Percentiles rank a stretch among this genome's conserved stretches.
Conservation (phyloP, 1,140 invertebrate genomes). For the Metopolophium dirhodum region DNA sequence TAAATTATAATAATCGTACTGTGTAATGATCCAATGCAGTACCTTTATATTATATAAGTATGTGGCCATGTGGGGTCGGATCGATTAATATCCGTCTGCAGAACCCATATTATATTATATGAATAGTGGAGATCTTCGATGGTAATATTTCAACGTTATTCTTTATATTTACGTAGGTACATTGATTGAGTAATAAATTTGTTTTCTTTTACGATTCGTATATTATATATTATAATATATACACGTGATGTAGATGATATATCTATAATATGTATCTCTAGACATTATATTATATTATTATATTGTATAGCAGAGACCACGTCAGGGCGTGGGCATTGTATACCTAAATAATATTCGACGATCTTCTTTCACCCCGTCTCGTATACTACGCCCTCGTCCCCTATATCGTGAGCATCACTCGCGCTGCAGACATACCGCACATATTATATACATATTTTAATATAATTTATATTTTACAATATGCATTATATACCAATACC, state of each 20-base stretch:
- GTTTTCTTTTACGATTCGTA: not conserved
- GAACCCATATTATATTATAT: too few relatives aligned
- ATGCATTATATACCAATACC: not conserved
- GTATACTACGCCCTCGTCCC: not conserved
- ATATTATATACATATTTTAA: not conserved
- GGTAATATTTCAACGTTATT: slow-evolving; percentile 5
- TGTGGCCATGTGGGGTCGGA: not conserved
- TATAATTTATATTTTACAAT: slow-evolving; percentile 3
- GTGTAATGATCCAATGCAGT: not conserved
- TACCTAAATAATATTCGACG: not conserved
- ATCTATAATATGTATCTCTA: not conserved
- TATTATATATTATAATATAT: not conserved
- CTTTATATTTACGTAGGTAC: not conserved
- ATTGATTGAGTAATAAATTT: slow-evolving; percentile 8
- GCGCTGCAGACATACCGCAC: not conserved
- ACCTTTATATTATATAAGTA: not conserved
- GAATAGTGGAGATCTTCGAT: not conserved
- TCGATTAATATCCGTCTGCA: not conserved
- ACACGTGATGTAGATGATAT: not conserved
- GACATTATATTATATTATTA: not conserved
- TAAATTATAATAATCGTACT: not conserved
- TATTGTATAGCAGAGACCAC: not conserved
- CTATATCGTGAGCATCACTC: not conserved
- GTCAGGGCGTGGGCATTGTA: not conserved
- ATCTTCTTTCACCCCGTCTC: not conserved